Evolutionary conservation across 2,888 invertebrate species (phyloP).

Genomic region (Cyrtodaria siliqua): DNA sequence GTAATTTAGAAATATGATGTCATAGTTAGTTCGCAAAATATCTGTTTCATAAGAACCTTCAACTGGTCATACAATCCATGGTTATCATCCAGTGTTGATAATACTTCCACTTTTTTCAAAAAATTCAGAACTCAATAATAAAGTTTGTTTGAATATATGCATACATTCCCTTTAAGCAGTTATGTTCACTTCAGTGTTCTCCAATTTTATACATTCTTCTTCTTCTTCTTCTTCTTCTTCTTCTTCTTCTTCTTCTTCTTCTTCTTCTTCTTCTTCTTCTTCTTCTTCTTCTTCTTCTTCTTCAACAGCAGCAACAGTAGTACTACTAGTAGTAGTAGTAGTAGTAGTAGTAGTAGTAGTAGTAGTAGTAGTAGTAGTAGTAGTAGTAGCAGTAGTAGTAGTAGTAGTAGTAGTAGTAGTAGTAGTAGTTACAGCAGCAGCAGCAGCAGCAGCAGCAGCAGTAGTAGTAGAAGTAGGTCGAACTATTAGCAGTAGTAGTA

Average conservation of each 20-base stretch:
- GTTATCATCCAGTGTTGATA: too few relatives aligned
- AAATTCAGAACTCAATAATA: too few relatives aligned
- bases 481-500: conserved; percentile 1
- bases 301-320: background rate
- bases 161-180: too few relatives aligned
- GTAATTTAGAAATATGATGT: too few relatives aligned
- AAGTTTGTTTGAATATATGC: too few relatives aligned
- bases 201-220: background rate
- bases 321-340: background rate
- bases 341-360: conserved; percentile 3
- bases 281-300: background rate
- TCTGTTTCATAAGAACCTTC: too few relatives aligned
- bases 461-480: conserved; percentile 1
- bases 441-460: background rate
- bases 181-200: too few relatives aligned
- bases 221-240: background rate
- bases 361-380: conserved; percentile 3
- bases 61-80: too few relatives aligned
- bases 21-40: too few relatives aligned
- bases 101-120: too few relatives aligned
- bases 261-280: background rate
- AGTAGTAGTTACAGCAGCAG: background rate
- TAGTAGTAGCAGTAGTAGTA: conserved; percentile 1
- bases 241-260: background rate
- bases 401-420: conserved; percentile 3